Percentiles rank a stretch among this genome's conserved stretches.
These are phyloP conservation scores for Lepus townsendii DNA, from an alignment of 2,797 vertebrate genomes.

Conservation along the genomic window DNA sequence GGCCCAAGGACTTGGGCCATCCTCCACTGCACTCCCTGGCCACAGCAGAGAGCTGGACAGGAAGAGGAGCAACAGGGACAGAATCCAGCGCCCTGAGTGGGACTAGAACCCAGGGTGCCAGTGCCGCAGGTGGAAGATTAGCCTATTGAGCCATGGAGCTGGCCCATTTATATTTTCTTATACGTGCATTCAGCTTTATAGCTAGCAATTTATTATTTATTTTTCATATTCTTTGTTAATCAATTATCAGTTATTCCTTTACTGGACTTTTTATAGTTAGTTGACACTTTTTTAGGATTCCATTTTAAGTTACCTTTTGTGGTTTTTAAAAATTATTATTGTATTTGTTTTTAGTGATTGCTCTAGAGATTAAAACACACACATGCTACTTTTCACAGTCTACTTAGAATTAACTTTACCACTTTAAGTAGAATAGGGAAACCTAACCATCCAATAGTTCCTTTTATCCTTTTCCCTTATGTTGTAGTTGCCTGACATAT, in stretches of 20 bases:
- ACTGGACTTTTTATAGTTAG: not conserved
- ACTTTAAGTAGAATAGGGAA: not conserved
- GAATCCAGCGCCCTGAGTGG: no score
- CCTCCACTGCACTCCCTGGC: no score
- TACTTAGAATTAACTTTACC: not conserved
- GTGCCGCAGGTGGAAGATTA: no score
- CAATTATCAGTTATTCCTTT: not conserved
- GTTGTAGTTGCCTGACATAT: not conserved
- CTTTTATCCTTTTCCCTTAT: not conserved
- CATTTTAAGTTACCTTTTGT: not conserved
- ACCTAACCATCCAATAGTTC: not conserved
- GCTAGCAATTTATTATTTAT: not conserved
- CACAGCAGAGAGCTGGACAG: no score
- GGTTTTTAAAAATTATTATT: not conserved
- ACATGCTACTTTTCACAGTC: not conserved
- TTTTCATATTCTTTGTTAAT: constrained; percentile 4
- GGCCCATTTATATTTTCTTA: not conserved
- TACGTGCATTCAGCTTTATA: not conserved
- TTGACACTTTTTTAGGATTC: not conserved
- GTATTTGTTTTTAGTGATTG: not conserved
- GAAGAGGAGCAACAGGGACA: no score
- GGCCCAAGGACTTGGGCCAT: no score
- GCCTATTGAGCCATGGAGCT: no score
- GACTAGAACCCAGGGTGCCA: no score
- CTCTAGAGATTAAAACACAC: not conserved